phyloP scores from a whole-genome alignment of 2,888 invertebrate species.

The Drosophila siamana region DNA sequence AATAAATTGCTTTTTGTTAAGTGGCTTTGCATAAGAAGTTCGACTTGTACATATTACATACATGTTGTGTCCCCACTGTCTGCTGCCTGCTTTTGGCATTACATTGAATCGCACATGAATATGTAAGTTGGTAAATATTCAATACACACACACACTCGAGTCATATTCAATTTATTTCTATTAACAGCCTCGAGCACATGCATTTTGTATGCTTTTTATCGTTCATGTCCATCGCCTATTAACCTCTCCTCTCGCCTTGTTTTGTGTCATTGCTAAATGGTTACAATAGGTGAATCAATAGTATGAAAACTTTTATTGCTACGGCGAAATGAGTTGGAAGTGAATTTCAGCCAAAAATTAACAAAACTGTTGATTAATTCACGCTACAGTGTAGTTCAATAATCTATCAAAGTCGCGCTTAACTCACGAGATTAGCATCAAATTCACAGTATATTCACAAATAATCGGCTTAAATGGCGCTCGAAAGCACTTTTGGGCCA shows the following conservation, averaged over 20 bases:
- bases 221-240: conserved; percentile 53
- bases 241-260: conserved; percentile 35
- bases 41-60: conserved; percentile 42
- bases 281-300: too few species aligned
- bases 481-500: conserved; percentile 14
- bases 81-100: conserved; percentile 48
- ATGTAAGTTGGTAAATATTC: conserved; percentile 70
- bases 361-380: conserved; percentile 36
- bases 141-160: conserved; percentile 30
- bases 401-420: conserved; percentile 48
- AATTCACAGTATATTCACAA: conserved; percentile 39
- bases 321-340: conserved; percentile 39
- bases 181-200: conserved; percentile 67
- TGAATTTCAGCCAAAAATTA: not conserved
- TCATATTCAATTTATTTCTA: conserved; percentile 73
- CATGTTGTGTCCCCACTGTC: conserved; percentile 22
- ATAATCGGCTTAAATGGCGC: conserved; percentile 56
- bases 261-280: too few species aligned
- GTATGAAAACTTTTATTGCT: conserved; percentile 43
- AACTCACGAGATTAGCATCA: conserved; percentile 32
- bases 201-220: conserved; percentile 64
- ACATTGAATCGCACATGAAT: conserved; percentile 73
- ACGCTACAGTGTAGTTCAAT: too few species aligned
- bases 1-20: conserved; percentile 81
- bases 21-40: conserved; percentile 81